These are phyloP conservation scores for Pyrgilauda ruficollis DNA, from an alignment of 2,113 vertebrate species.

Conservation along the genomic window DNA sequence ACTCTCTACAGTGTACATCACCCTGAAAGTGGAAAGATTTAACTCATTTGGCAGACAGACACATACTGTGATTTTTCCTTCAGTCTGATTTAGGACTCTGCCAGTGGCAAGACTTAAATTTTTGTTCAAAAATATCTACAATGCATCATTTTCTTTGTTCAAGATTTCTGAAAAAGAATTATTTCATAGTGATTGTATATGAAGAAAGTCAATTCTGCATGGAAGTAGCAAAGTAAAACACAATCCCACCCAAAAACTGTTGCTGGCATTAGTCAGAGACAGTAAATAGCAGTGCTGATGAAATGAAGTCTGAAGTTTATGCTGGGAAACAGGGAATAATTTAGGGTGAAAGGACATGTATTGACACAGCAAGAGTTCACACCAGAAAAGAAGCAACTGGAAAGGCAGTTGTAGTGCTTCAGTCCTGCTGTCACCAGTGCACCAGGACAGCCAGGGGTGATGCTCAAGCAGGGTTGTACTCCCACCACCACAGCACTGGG, in stretches of 20 bases:
- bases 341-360: neutral
- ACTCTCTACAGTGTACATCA: neutral
- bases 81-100: neutral
- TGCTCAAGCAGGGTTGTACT: neutral
- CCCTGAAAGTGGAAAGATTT: neutral
- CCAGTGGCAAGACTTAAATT: neutral
- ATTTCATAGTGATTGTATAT: neutral
- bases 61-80: neutral
- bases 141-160: neutral
- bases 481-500: accelerated
- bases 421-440: neutral
- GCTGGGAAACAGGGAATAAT: neutral
- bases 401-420: neutral
- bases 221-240: neutral
- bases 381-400: neutral
- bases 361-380: neutral
- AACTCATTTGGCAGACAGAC: slow-evolving; percentile 10
- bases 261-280: neutral
- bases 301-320: neutral
- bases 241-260: neutral
- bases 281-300: neutral
- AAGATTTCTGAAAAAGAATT: neutral
- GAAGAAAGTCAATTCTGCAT: neutral
- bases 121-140: neutral
- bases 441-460: accelerated